These are phyloP conservation scores for Drosophila arawakana DNA, from an alignment of 1,140 invertebrate genomes.

Conservation along the genomic window DNA sequence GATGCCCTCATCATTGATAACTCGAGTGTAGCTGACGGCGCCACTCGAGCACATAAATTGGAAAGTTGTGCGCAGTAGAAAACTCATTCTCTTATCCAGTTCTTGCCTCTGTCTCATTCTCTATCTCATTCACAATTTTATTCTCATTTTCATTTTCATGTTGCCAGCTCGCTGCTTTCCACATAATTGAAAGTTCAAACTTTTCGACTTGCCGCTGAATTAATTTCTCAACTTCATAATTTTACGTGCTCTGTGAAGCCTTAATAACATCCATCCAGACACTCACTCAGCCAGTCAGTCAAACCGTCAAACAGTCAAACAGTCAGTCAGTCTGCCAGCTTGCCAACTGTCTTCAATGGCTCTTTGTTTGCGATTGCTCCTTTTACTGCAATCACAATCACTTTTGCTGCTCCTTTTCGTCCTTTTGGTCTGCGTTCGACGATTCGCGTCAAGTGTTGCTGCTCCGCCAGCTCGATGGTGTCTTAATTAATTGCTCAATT, in stretches of 20 bases:
- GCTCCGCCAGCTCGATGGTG: conserved; percentile 65
- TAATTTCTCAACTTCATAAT: conserved; percentile 82
- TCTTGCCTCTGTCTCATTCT: not conserved
- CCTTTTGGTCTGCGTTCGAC: not conserved
- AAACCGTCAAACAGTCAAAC: conserved; percentile 22
- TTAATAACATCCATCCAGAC: conserved; percentile 63
- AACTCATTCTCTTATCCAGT: conserved; percentile 37
- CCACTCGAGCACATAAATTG: conserved; percentile 78
- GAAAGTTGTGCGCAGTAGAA: conserved; percentile 59
- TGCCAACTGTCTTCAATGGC: conserved; percentile 63
- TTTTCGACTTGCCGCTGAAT: conserved; percentile 79
- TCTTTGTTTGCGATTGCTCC: conserved; percentile 71
- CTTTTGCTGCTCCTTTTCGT: conserved; percentile 24
- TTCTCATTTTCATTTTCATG: conserved; percentile 62
- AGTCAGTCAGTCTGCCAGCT: conserved; percentile 24
- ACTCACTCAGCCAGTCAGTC: conserved; percentile 28
- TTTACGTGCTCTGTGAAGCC: conserved; percentile 70
- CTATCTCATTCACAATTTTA: conserved; percentile 13
- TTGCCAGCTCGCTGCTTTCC: conserved; percentile 55
- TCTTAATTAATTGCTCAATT: conserved; percentile 83
- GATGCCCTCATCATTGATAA: conserved; percentile 67
- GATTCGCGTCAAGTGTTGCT: conserved; percentile 42
- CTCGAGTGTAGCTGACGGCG: conserved; percentile 76
- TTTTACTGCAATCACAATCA: conserved; percentile 48
- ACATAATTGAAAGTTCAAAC: conserved; percentile 81